Conservation (phyloP, 2,113 vertebrate species). For the Scortum barcoo region DNA sequence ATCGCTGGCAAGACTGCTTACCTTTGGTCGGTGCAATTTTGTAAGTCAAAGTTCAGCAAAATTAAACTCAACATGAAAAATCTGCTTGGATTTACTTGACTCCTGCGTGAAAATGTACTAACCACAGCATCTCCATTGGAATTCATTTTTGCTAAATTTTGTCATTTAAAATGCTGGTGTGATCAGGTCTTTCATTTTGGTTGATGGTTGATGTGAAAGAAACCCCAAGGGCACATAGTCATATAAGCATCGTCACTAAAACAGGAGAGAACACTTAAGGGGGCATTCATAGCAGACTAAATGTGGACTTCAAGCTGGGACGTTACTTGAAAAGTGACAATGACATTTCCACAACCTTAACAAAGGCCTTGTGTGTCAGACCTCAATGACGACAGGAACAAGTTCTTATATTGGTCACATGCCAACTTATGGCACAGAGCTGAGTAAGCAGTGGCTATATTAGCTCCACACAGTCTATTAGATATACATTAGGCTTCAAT, state of each 20-base stretch:
- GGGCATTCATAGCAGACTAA: neutral
- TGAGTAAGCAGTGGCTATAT: constrained; percentile 6
- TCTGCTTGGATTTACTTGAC: neutral
- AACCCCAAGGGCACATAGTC: neutral
- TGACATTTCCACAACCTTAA: neutral
- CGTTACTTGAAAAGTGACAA: neutral
- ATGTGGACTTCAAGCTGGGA: neutral
- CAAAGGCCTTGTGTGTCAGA: neutral
- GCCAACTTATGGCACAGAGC: constrained; percentile 13
- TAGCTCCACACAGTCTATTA: constrained; percentile 11
- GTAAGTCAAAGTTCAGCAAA: neutral
- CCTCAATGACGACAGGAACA: neutral
- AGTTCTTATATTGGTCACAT: neutral
- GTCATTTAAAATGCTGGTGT: neutral
- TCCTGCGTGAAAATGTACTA: neutral
- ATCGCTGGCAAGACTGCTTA: neutral
- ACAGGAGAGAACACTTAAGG: neutral
- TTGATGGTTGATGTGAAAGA: neutral
- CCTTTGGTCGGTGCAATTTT: neutral
- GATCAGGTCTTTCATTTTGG: neutral
- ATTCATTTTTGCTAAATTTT: neutral
- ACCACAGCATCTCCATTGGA: neutral
- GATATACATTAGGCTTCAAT: constrained; percentile 18
- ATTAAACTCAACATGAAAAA: neutral
- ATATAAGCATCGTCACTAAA: neutral